Evolutionary conservation across 2,888 invertebrate species (phyloP).

Genomic region (Halocaridina rubra): DNA sequence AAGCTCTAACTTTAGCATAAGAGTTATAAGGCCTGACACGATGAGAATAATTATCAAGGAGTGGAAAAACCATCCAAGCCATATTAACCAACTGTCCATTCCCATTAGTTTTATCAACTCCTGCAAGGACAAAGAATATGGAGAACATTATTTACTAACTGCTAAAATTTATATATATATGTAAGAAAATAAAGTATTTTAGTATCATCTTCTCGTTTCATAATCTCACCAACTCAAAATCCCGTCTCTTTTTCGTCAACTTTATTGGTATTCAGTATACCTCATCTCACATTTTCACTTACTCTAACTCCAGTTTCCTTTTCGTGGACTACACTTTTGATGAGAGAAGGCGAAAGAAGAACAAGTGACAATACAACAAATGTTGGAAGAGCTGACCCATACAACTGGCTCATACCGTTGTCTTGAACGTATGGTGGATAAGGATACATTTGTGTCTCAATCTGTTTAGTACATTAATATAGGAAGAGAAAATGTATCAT

Average conservation of each 20-base stretch:
- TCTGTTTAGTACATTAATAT: not conserved
- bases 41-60: slow-evolving; percentile 36
- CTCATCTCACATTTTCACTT: too few species aligned
- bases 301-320: slow-evolving; percentile 62
- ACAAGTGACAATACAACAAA: slow-evolving; percentile 49
- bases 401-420: slow-evolving; percentile 48
- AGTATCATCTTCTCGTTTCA: too few species aligned
- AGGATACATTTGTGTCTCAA: slow-evolving; percentile 51
- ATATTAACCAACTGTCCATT: slow-evolving; percentile 50
- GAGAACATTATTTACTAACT: too few species aligned
- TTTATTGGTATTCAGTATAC: too few species aligned
- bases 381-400: slow-evolving; percentile 42
- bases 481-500: not conserved
- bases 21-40: slow-evolving; percentile 26
- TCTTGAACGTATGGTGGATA: slow-evolving; percentile 58
- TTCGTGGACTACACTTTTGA: slow-evolving; percentile 59
- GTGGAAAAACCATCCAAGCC: slow-evolving; percentile 58
- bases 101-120: slow-evolving; percentile 59
- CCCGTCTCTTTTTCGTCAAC: too few species aligned
- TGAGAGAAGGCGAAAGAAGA: slow-evolving; percentile 53
- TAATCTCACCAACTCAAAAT: too few species aligned
- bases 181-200: too few species aligned
- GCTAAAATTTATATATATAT: too few species aligned
- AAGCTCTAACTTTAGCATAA: slow-evolving; percentile 36
- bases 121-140: too few species aligned